Evolutionary conservation across 2,797 vertebrate genomes (phyloP), one percentile per base, ranked within the genome.

Genomic region (Enteromius paludinosus): DNA sequence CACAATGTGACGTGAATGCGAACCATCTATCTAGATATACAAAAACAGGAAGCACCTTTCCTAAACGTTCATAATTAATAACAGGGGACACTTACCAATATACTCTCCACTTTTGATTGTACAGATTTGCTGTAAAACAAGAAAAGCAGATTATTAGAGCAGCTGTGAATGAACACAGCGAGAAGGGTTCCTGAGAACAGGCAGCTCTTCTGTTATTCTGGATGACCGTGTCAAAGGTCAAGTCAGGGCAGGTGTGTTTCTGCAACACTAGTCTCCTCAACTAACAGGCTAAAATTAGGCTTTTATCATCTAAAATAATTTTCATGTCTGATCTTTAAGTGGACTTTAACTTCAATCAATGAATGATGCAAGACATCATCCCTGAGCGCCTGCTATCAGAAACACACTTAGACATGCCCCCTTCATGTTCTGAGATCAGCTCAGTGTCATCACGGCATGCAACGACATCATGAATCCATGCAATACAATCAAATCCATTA

Each of bases 41-140:
- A 41, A 28, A 47, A 65, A 12, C 3, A 23, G n/a, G n/a, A 56
- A 23, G 49, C 3, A 69, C 2, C 4, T 5, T 65, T 28, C 10
- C n/a, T 65, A 56, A 45, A 41, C 23, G n/a, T n/a, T 14, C 1
- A 61, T 4, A 49, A 18, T 11, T 30, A 45, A 68, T 35, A 1
- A 66, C 30, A 28, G 7, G 7, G 74, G 56, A 89, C 91, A 98
- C 98, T 99, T 94, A 99, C 98, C 98, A 99, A 96, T 96, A 99
- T 99, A 96, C 95, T 97, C 95, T 99, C 98, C 96, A 99, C 98
- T 96, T 98, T 99, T 97, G 97, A 99, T 97, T 99, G 98, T 96
- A 98, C 97, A 94, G 97, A 97, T 99, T 99, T 99, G 95, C 98
- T 99, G 92, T 54, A 92, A 94, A 35, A 62, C 52, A 43, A 92